Conservation (phyloP, 2,888 invertebrate species). For the Drosophila vallismaia region DNA sequence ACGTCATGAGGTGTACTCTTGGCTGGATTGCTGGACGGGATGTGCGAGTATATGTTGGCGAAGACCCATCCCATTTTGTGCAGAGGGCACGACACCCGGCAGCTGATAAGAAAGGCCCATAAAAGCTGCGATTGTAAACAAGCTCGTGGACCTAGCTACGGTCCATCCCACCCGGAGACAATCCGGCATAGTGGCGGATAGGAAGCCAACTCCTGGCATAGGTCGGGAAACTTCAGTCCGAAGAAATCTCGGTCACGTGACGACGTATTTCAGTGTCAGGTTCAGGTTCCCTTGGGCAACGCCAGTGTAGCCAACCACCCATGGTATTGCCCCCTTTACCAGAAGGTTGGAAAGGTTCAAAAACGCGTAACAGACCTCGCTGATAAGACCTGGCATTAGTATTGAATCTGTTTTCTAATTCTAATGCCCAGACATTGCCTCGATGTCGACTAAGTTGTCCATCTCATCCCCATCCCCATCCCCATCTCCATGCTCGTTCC, state of each 20-base stretch:
- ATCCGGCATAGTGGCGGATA: slow-evolving; percentile 1
- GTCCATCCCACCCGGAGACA: slow-evolving; percentile 10
- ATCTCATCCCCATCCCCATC: slow-evolving; percentile 15
- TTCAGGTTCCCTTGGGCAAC: slow-evolving; percentile 14
- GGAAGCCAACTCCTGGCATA: slow-evolving; percentile 29
- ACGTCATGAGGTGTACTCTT: slow-evolving; percentile 17
- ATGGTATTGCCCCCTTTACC: slow-evolving; percentile 58
- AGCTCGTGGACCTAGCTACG: slow-evolving; percentile 13
- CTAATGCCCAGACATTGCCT: slow-evolving; percentile 27
- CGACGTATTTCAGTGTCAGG: slow-evolving; percentile 43
- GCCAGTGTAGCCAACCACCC: slow-evolving; percentile 46
- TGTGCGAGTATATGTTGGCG: slow-evolving; percentile 20
- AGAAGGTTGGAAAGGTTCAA: slow-evolving; percentile 55
- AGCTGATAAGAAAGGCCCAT: slow-evolving; percentile 60
- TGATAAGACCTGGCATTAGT: slow-evolving; percentile 56
- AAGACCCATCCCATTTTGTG: slow-evolving; percentile 60
- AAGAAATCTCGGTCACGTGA: slow-evolving; percentile 55
- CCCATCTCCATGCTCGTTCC: not conserved
- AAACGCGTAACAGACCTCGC: slow-evolving; percentile 50
- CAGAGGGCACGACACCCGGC: slow-evolving; percentile 65
- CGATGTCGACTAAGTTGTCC: slow-evolving; percentile 37
- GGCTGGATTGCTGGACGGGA: slow-evolving; percentile 5
- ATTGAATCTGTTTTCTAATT: slow-evolving; percentile 69
- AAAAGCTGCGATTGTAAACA: slow-evolving; percentile 47
- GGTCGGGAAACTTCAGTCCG: slow-evolving; percentile 19